Conservation (phyloP, 1,140 invertebrate species). For the Amyelois transitella region DNA sequence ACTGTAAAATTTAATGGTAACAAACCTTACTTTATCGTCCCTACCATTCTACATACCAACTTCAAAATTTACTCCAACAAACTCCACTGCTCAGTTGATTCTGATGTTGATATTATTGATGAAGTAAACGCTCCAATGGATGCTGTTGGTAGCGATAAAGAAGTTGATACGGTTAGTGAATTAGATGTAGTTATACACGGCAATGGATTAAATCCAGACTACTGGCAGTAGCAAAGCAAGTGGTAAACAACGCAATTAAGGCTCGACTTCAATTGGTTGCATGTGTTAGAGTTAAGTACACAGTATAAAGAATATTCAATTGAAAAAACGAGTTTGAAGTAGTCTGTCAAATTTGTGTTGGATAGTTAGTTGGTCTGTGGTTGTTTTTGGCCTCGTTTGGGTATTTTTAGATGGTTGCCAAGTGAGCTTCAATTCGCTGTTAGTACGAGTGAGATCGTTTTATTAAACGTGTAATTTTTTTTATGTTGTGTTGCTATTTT, state of each 20-base stretch:
- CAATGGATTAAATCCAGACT: constrained; percentile 22
- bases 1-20: constrained; percentile 18
- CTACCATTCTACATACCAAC: not conserved
- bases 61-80: not conserved
- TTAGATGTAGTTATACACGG: constrained; percentile 3
- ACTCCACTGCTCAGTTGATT: not conserved
- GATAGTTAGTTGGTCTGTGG: not conserved
- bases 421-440: not conserved
- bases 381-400: not conserved
- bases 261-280: constrained; percentile 17
- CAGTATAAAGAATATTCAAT: constrained; percentile 3
- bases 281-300: constrained; percentile 12
- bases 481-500: not conserved
- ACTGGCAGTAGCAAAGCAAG: constrained; percentile 17
- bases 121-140: not conserved
- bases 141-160: not conserved
- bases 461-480: not conserved
- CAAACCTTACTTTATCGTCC: not conserved
- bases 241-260: constrained; percentile 43
- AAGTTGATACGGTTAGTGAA: not conserved
- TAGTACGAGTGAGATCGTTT: not conserved
- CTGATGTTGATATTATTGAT: not conserved
- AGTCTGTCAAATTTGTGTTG: not conserved
- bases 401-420: constrained; percentile 1
- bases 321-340: not conserved